Evolutionary conservation across 2,888 invertebrate species (phyloP).

Genomic region (Piscicola geometra): DNA sequence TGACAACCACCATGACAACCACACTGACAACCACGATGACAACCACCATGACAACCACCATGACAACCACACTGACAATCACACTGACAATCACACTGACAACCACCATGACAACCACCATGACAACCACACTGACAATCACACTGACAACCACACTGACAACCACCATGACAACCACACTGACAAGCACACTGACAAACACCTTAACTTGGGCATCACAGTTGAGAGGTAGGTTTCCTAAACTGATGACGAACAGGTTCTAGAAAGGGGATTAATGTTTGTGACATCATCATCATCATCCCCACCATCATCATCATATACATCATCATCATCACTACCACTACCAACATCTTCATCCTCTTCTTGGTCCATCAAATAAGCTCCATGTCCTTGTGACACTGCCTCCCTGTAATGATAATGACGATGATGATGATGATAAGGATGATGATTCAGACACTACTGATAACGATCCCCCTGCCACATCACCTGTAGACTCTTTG

Average conservation of each 20-base stretch:
- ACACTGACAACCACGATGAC: no score
- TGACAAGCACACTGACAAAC: constrained; percentile 34
- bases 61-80: no score
- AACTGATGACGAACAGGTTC: constrained; percentile 57
- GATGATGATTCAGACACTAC: constrained; percentile 55
- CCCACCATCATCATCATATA: background rate
- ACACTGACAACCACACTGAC: no score
- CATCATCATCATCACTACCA: background rate
- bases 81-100: no score
- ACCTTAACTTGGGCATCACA: constrained; percentile 56
- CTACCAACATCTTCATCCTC: constrained; percentile 52
- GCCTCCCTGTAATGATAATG: constrained; percentile 57
- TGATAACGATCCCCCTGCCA: constrained; percentile 57
- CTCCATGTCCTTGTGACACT: constrained; percentile 55
- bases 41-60: no score
- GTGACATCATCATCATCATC: background rate
- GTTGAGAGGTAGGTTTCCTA: constrained; percentile 55
- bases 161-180: constrained; percentile 46
- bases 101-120: no score
- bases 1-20: no score
- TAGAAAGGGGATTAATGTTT: constrained; percentile 38
- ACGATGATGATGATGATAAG: no score
- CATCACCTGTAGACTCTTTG: constrained; percentile 43
- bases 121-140: no score
- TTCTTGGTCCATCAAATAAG: constrained; percentile 57